A percentile compares a stretch with the other conserved stretches of the same genome.
Conservation (phyloP, 2,888 invertebrate species). For the Drosophila ustulata region DNA sequence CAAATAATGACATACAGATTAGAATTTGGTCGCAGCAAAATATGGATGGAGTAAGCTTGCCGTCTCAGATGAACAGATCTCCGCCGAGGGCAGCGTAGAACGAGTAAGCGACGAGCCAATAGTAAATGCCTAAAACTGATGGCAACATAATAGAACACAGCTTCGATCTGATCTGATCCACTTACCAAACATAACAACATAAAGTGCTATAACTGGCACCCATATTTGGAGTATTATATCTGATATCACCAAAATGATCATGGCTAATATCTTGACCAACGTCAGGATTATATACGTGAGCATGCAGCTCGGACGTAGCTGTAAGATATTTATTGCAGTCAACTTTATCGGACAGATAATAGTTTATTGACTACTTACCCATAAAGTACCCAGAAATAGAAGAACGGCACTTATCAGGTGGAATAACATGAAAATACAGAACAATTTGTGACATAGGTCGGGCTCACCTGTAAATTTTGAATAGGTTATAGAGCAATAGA, state of each 20-base stretch:
- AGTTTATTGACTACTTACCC: slow-evolving; percentile 29
- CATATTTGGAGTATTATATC: slow-evolving; percentile 17
- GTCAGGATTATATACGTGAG: slow-evolving; percentile 39
- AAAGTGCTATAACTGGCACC: slow-evolving; percentile 20
- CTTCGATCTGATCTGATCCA: background rate
- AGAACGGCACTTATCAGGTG: slow-evolving; percentile 41
- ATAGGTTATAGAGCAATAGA: background rate
- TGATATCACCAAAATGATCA: slow-evolving; percentile 47
- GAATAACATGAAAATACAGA: slow-evolving; percentile 47
- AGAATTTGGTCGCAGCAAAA: slow-evolving; percentile 35
- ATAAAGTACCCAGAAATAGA: slow-evolving; percentile 40
- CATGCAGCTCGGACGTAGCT: slow-evolving; percentile 45
- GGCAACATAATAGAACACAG: background rate
- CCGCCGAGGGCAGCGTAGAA: slow-evolving; percentile 72
- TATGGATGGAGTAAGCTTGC: background rate
- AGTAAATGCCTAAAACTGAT: slow-evolving; percentile 48
- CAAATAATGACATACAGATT: slow-evolving; percentile 29
- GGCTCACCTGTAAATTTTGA: slow-evolving; percentile 51
- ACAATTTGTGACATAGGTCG: slow-evolving; percentile 57
- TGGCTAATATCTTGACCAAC: slow-evolving; percentile 34
- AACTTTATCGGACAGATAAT: background rate
- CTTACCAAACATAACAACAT: slow-evolving; percentile 45
- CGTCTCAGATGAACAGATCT: slow-evolving; percentile 53
- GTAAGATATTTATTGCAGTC: background rate
- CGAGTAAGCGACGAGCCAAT: slow-evolving; percentile 70